Evolutionary conservation across 53 echinoderm and acorn worm genomes (phyloP), one percentile per base, ranked within the genome.

Genomic region (Holothuria scabra): DNA sequence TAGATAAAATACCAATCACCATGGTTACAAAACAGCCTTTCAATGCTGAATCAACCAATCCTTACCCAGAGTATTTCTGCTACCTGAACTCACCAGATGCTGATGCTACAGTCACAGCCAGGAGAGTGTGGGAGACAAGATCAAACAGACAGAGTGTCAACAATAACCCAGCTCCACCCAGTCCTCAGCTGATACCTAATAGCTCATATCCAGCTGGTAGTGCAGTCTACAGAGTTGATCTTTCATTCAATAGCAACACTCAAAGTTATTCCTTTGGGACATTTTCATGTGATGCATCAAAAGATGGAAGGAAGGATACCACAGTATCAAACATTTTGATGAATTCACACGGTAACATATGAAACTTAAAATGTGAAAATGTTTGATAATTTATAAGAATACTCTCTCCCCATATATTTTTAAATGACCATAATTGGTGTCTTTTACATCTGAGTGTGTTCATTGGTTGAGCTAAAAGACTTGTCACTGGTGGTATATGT

Each of bases 1-100:
- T 33, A 67, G 67, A 32, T 2, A 32, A 29, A 67, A 67, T 67
- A 32, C 67, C 67, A 31, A 31, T 67, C 67, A 67, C 67, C 67
- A 67, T 67, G 67, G 67, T 67, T 20, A 67, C 67, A 31, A 32
- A 16, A 20, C 67, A 67, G 16, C 67, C 67, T 28, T 67, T 67
- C 12, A 32, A 67, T 9, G 67, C 67, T 34, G 67, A 67, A 8
- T 67, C 67, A 20, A 30, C 0, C 5, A 28, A 28, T 67, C 67
- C 67, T 12, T 67, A 12, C 34, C 67, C 67, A 32, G 31, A 29
- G 67, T 67, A 67, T 67, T 32, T 19, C 20, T 67, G 67, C 30
- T 67, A 67, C 67, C 9, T 67, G 2, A 67, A 35, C 34, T 28
- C 67, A 25, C 26, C 20, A 13, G 14, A 67, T 67, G 30, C 28